phyloP scores from a whole-genome alignment of 1,140 invertebrate genomes.

The Drosophila fuyamai region DNA sequence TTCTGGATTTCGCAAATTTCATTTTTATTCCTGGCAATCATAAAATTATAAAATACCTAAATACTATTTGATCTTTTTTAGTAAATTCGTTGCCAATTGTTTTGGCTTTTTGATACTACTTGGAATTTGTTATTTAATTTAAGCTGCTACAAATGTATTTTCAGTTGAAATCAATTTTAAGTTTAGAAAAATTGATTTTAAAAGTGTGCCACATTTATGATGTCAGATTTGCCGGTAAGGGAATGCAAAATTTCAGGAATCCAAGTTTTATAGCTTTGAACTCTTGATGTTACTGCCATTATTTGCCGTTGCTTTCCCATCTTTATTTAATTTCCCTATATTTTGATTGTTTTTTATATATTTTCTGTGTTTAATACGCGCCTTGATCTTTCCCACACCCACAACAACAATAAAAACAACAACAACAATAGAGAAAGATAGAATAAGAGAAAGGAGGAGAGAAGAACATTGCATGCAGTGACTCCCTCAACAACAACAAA shows the following conservation, averaged over 20 bases:
- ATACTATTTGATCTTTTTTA: too few species aligned
- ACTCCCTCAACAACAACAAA: constrained; percentile 57
- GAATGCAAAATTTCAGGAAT: constrained; percentile 1
- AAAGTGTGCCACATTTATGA: too few species aligned
- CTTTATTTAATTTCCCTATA: constrained; percentile 13
- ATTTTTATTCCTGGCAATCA: too few species aligned
- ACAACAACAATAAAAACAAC: constrained; percentile 34
- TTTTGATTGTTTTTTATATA: constrained; percentile 30
- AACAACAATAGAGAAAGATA: constrained; percentile 3
- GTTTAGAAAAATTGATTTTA: background rate
- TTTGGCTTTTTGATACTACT: too few species aligned
- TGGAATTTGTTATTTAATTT: too few species aligned
- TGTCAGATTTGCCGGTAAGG: too few species aligned
- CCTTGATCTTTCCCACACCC: constrained; percentile 80
- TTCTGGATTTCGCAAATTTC: too few species aligned
- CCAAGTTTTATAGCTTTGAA: constrained; percentile 49
- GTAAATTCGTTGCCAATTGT: too few species aligned
- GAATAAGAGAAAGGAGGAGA: background rate
- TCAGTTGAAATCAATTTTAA: background rate
- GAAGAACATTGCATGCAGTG: constrained; percentile 68
- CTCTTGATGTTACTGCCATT: constrained; percentile 52
- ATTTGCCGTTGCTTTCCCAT: constrained; percentile 21
- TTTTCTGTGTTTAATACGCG: constrained; percentile 61
- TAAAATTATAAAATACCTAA: too few species aligned
- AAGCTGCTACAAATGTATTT: too few species aligned